phyloP scores from a whole-genome alignment of 2,113 vertebrate species.

The Periophthalmus modestus region DNA sequence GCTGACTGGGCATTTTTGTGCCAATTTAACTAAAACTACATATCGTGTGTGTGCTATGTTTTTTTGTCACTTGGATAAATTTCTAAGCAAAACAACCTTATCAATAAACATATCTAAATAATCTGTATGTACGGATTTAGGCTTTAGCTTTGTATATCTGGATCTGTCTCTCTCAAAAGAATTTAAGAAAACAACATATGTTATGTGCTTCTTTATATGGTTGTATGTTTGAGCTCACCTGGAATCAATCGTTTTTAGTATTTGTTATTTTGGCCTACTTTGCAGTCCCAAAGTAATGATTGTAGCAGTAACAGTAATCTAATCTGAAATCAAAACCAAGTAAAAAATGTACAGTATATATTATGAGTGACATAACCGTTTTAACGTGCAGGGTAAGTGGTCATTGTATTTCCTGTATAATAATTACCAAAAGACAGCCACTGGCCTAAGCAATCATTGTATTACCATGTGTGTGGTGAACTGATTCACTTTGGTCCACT shows the following conservation, averaged over 20 bases:
- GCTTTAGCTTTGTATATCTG: neutral
- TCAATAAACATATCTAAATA: constrained; percentile 19
- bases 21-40: neutral
- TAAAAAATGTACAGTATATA: constrained; percentile 20
- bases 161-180: neutral
- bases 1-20: neutral
- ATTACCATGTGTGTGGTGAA: neutral
- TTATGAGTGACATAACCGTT: neutral
- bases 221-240: neutral
- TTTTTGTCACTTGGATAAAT: neutral
- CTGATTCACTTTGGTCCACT: constrained; percentile 3
- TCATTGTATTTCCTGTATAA: neutral
- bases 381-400: neutral
- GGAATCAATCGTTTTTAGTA: neutral
- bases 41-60: constrained; percentile 1
- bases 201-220: neutral
- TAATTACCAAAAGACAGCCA: constrained; percentile 17
- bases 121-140: neutral
- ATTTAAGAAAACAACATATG: neutral
- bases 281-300: neutral
- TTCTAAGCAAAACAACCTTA: constrained; percentile 13
- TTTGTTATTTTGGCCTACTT: neutral
- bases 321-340: neutral
- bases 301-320: neutral
- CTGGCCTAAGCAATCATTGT: constrained; percentile 25